Base-by-base conservation (phyloP, 2,888 invertebrate species). In the Drosophila neonasuta region DNA sequence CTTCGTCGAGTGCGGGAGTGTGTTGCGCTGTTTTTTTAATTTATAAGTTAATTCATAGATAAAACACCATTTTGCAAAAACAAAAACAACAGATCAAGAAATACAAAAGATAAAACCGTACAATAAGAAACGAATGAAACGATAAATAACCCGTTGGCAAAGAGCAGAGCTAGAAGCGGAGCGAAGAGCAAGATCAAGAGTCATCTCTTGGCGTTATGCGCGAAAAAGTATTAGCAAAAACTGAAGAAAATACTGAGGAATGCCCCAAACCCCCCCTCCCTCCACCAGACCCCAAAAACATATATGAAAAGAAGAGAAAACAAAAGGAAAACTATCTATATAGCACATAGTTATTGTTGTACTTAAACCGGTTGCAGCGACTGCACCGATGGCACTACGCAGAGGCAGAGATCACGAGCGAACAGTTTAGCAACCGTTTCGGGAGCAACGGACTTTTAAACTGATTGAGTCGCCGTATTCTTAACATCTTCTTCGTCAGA, bases 11-110 rank as follows among this genome's bases (percentile, higher is more conserved):
- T 46, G 49, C 60, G 74, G 70, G 61, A 69, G 70, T 71, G 79
- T 79, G 83, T 81, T 82, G 81, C 87, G 87, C 81, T 81, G 81
- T 81, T 81, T 81, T 85, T 87, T 63, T 82, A 81, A 82, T 86
- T 87, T 87, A 87, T 82, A 82, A 82, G 82, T 68, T 82, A 82
- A 82, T 73, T 81, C 65, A 73, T 87, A 82, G 74, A 74, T 70
- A 50, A 57, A 57, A 59, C 44, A 29, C 41, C n/a, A 46, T 34
- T 36, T 55, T 61, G 41, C 32, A 46, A 15, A 36, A 36, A 36
- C 11, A 36, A 36, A 36, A 54, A 46, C 36, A 32, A 39, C 39
- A 46, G 24, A 34, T 59, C 48, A 41, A 45, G 9, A 9, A 60
- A 48, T 41, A 46, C 39, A 51, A 61, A 71, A 29, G 49, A 42